A percentile compares a stretch with the other conserved stretches of the same genome.
Conservation (phyloP, 1,140 invertebrate species). For the Zophobas morio region DNA sequence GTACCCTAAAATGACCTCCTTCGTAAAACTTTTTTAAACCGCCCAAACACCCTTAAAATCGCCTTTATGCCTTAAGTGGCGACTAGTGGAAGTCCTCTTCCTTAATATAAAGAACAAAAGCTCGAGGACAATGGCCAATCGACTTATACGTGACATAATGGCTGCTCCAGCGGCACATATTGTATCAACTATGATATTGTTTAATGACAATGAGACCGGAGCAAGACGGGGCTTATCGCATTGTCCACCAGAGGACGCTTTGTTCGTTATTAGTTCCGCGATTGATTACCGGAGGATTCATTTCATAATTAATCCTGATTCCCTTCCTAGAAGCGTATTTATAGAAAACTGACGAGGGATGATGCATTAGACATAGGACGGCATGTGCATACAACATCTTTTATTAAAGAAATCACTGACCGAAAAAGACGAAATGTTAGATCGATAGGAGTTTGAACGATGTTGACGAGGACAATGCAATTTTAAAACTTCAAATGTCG, state of each 20-base stretch:
- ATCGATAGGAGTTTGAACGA: neutral
- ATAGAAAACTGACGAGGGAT: neutral
- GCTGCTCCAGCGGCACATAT: conserved; percentile 60
- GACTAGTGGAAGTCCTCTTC: conserved; percentile 49
- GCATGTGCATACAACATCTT: neutral
- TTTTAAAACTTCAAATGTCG: conserved; percentile 8
- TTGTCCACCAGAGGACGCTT: conserved; percentile 54
- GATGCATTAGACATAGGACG: neutral
- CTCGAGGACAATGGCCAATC: conserved; percentile 58
- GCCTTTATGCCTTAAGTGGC: conserved; percentile 45
- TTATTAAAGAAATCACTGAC: conserved; percentile 21
- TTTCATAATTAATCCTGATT: conserved; percentile 58
- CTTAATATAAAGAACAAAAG: conserved; percentile 61
- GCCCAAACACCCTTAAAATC: too few relatives aligned
- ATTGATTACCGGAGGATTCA: conserved; percentile 54
- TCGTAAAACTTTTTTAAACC: too few relatives aligned
- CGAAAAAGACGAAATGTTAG: conserved; percentile 9
- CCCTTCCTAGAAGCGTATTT: conserved; percentile 20
- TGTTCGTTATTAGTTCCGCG: conserved; percentile 58
- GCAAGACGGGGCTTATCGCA: conserved; percentile 59
- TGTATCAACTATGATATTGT: conserved; percentile 63
- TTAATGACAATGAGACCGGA: conserved; percentile 63
- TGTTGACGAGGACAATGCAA: neutral
- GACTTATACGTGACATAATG: conserved; percentile 63
- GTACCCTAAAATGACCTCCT: too few relatives aligned